Evolutionary conservation across 2,113 vertebrate species (phyloP), one percentile per base, ranked within the genome.

Genomic region (Theropithecus gelada): DNA sequence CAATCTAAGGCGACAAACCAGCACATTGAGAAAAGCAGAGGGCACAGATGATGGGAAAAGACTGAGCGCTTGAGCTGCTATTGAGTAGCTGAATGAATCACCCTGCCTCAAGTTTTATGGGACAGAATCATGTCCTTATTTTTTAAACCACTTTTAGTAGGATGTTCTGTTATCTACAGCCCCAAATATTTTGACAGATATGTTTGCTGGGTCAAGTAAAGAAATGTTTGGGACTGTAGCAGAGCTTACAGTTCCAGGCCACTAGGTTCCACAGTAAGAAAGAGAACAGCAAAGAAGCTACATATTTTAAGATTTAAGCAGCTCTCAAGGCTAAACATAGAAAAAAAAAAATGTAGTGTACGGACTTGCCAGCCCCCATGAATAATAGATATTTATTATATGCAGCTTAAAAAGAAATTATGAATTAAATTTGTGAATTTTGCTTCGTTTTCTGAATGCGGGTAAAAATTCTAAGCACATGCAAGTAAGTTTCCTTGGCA

Each of bases 391-490:
- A 92, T 80, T 93, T 94, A 81, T 75, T 95, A 66, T 48, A 70
- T 45, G 25, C n/a, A 87, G 16, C 59, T 86, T 13, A 32, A 87
- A 94, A 94, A 93, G 40, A 93, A 92, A 72, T 38, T 17, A 83
- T 30, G 8, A 40, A 88, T 95, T 98, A 88, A 61, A 96, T 91
- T 22, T 57, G 8, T 81, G 30, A 87, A 4, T 61, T 88, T 96
- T 92, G 59, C 93, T 96, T 95, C 64, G n/a, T 80, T 92, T 97
- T 91, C 61, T n/a, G 73, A 61, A 59, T 76, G 82, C 59, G 12
- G 68, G 8, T 79, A 73, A 38, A 45, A 95, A 84, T 94, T 48
- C 48, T 88, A 75, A 90, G 50, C 76, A 85, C 88, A 90, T 57
- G 8, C 72, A 57, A 52, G 27, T 23, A 78, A 52, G 73, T 61